Evolutionary conservation across 1,140 invertebrate species (phyloP).

Genomic region (Bombus pascuorum): DNA sequence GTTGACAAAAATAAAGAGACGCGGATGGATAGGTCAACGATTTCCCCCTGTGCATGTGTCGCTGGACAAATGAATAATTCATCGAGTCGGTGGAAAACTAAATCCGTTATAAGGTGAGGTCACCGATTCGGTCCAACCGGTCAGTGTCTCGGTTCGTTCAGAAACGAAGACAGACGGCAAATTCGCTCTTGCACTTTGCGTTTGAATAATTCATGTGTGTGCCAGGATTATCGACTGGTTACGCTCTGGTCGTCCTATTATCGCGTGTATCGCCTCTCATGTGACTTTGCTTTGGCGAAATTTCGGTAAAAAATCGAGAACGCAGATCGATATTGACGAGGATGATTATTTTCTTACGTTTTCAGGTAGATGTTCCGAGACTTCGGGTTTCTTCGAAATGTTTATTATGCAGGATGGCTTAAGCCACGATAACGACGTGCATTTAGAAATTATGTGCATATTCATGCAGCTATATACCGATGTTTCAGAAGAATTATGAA

Average conservation of each 20-base stretch:
- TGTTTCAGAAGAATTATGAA: not conserved
- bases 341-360: not conserved
- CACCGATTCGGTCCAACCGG: slow-evolving; percentile 43
- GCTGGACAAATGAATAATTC: slow-evolving; percentile 59
- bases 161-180: slow-evolving; percentile 73
- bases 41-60: slow-evolving; percentile 31
- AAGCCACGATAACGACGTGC: not conserved
- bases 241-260: slow-evolving; percentile 59
- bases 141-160: slow-evolving; percentile 57
- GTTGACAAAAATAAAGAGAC: slow-evolving; percentile 38
- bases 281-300: not conserved
- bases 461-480: not conserved
- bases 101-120: slow-evolving; percentile 64
- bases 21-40: slow-evolving; percentile 31
- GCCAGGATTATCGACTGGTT: slow-evolving; percentile 58
- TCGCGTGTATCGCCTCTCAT: slow-evolving; percentile 48
- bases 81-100: slow-evolving; percentile 59
- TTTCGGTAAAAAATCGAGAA: too few relatives aligned
- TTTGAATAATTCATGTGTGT: slow-evolving; percentile 66
- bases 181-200: slow-evolving; percentile 72
- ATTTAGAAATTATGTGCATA: not conserved
- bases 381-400: not conserved
- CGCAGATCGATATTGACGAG: not conserved
- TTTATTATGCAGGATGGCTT: not conserved
- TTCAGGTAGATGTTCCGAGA: not conserved